Conservation (phyloP, 2,888 invertebrate genomes). For the Acleris laterana region DNA sequence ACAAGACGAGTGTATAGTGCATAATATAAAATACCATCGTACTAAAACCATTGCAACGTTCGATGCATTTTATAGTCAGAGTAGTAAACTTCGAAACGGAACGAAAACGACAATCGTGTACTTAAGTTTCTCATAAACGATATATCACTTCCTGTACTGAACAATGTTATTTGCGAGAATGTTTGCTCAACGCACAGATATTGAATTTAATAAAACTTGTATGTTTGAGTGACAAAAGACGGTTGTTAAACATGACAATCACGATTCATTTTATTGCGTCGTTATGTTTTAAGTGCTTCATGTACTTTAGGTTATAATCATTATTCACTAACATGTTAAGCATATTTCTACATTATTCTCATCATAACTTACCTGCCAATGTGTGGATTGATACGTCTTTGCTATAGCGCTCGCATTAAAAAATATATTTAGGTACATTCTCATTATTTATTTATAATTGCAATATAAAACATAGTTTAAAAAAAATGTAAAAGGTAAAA, state of each 20-base stretch:
- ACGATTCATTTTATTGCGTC: slow-evolving; percentile 11
- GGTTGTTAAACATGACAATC: slow-evolving; percentile 20
- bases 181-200: slow-evolving; percentile 19
- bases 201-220: slow-evolving; percentile 32
- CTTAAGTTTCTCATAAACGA: slow-evolving; percentile 76
- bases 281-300: slow-evolving; percentile 8
- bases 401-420: no score
- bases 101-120: slow-evolving; percentile 71
- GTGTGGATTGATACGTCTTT: no score
- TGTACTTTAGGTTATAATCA: no score
- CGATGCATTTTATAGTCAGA: slow-evolving; percentile 76
- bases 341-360: background rate
- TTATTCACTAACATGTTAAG: background rate
- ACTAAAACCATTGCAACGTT: slow-evolving; percentile 64
- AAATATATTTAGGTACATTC: no score
- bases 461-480: no score
- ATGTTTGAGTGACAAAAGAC: slow-evolving; percentile 18
- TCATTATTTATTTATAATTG: no score
- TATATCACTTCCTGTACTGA: slow-evolving; percentile 67
- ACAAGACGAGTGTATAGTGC: slow-evolving; percentile 26
- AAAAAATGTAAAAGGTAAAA: no score
- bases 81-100: slow-evolving; percentile 65
- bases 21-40: slow-evolving; percentile 30
- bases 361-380: no score
- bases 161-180: slow-evolving; percentile 67